A percentile compares a stretch with the other conserved stretches of the same genome.
Conservation (phyloP, 2,797 vertebrate genomes). For the Sebastolobus alascanus region DNA sequence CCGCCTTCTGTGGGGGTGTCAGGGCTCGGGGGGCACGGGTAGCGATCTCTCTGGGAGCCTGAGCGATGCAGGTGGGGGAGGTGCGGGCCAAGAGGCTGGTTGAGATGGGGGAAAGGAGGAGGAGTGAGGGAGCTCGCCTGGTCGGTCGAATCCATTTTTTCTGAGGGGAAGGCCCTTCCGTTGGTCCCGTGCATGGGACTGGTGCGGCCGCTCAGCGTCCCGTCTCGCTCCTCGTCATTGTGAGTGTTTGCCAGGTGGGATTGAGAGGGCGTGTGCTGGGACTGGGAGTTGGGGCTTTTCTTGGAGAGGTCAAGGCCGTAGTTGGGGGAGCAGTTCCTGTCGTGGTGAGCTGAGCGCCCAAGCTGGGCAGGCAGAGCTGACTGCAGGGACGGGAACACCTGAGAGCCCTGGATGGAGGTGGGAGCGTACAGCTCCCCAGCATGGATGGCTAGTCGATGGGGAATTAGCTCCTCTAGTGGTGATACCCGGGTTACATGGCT, state of each 20-base stretch:
- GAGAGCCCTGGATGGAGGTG: slow-evolving; percentile 87
- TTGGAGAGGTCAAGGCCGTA: slow-evolving; percentile 97
- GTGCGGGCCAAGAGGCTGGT: slow-evolving; percentile 84
- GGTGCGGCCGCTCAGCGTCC: slow-evolving; percentile 82
- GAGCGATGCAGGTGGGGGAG: slow-evolving; percentile 87
- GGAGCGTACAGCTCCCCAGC: slow-evolving; percentile 94
- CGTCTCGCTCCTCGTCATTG: slow-evolving; percentile 86
- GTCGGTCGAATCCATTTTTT: slow-evolving; percentile 87
- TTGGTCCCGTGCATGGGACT: slow-evolving; percentile 86
- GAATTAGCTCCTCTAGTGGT: slow-evolving; percentile 84
- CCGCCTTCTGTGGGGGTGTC: slow-evolving; percentile 81
- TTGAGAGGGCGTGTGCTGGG: slow-evolving; percentile 82
- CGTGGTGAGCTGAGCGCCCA: slow-evolving; percentile 85
- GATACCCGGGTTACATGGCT: slow-evolving; percentile 83
- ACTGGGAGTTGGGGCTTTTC: slow-evolving; percentile 92
- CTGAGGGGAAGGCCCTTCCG: slow-evolving; percentile 82
- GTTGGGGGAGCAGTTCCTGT: slow-evolving; percentile 93
- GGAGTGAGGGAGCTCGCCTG: slow-evolving; percentile 79
- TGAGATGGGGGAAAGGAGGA: slow-evolving; percentile 84
- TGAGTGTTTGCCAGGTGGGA: slow-evolving; percentile 81
- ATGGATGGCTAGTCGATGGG: slow-evolving; percentile 89
- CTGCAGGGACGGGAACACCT: slow-evolving; percentile 85
- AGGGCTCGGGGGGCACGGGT: slow-evolving; percentile 80
- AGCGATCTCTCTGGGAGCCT: slow-evolving; percentile 82
- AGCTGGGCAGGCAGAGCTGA: slow-evolving; percentile 82